Evolutionary conservation across 2,113 vertebrate species (phyloP).

Genomic region (Plectropomus leopardus): DNA sequence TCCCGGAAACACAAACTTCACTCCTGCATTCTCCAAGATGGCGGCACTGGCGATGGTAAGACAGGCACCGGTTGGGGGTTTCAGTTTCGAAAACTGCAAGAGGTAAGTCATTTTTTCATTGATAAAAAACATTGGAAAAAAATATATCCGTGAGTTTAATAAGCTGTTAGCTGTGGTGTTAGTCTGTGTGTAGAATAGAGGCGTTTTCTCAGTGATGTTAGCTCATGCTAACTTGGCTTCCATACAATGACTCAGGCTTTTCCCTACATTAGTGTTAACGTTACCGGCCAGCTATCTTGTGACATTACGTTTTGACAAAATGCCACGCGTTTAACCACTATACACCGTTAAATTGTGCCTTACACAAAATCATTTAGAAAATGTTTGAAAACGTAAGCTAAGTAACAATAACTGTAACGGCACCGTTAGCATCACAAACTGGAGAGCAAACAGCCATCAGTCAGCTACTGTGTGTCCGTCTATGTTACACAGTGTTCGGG

Average conservation of each 20-base stretch:
- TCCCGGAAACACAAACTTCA: neutral
- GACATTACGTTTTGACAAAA: neutral
- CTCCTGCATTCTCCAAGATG: constrained; percentile 78
- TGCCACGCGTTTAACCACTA: fast-evolving
- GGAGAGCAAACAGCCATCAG: too few species aligned
- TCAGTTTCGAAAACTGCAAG: constrained; percentile 93
- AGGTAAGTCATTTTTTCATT: constrained; percentile 81
- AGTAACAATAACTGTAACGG: too few species aligned
- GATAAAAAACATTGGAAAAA: neutral
- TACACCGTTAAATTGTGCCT: too few species aligned
- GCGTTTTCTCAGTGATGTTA: constrained; percentile 25
- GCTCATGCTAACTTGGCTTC: neutral
- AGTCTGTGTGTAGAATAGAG: neutral
- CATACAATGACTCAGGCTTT: constrained; percentile 83
- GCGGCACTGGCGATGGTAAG: constrained; percentile 86
- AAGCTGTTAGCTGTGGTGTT: fast-evolving
- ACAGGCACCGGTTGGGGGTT: constrained; percentile 83
- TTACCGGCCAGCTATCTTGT: neutral
- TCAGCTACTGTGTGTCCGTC: too few species aligned
- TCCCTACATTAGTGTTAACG: neutral
- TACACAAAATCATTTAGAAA: neutral
- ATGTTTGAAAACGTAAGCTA: neutral
- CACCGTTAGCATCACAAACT: too few species aligned
- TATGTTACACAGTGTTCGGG: too few species aligned
- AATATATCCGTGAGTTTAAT: fast-evolving